A percentile compares a stretch with the other conserved stretches of the same genome.
Evolutionary conservation across 2,888 invertebrate genomes (phyloP).

Genomic region (Habroteleia sp.): DNA sequence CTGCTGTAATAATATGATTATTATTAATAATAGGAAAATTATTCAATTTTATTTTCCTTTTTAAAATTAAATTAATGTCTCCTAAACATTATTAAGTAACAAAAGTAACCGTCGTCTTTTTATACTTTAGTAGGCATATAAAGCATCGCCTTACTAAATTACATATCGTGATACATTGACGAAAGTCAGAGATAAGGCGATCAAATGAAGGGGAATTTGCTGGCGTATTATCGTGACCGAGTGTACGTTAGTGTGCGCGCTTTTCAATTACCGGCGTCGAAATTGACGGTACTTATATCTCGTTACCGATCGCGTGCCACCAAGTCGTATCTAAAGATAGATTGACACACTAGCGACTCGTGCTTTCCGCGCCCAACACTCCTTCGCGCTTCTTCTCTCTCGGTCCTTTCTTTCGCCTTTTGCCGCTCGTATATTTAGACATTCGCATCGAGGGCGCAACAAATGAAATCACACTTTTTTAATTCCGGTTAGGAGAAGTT

Average conservation of each 20-base stretch:
- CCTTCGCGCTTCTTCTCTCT: constrained; percentile 10
- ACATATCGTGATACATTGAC: constrained; percentile 6
- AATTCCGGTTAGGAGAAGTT: too few species aligned
- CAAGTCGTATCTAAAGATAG: constrained; percentile 55
- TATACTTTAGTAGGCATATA: constrained; percentile 5
- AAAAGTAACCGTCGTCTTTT: not conserved
- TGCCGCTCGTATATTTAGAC: constrained; percentile 16
- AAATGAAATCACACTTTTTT: too few species aligned
- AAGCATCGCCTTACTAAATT: constrained; percentile 21
- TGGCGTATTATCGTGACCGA: constrained; percentile 30
- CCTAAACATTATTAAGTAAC: too few species aligned
- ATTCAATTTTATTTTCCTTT: too few species aligned
- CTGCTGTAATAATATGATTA: too few species aligned
- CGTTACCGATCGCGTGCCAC: constrained; percentile 57
- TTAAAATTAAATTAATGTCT: too few species aligned
- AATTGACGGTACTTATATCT: constrained; percentile 61
- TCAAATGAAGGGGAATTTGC: constrained; percentile 26
- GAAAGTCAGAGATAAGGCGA: constrained; percentile 9
- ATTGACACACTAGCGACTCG: constrained; percentile 45
- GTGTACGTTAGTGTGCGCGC: constrained; percentile 28
- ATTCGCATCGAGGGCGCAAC: not conserved
- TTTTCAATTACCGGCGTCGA: constrained; percentile 53
- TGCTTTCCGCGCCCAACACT: constrained; percentile 33
- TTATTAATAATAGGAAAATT: too few species aligned
- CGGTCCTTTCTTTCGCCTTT: constrained; percentile 3